phyloP scores from a whole-genome alignment of 2,797 vertebrate genomes.

The Coregonus ussuriensis region DNA sequence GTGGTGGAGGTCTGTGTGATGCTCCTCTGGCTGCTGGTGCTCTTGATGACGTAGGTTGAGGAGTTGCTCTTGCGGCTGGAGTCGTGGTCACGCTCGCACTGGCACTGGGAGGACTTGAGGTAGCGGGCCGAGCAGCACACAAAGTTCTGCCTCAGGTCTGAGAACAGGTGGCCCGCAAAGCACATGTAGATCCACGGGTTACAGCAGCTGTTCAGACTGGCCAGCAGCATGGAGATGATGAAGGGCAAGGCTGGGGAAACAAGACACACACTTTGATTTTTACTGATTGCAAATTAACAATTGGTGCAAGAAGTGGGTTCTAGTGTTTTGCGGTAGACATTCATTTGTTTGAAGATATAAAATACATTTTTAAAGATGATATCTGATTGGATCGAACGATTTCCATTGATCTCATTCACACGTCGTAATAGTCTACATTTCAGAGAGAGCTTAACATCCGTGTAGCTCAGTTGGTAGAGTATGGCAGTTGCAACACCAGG shows the following conservation, averaged over 20 bases:
- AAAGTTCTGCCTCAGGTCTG: conserved; percentile 86
- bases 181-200: conserved; percentile 99
- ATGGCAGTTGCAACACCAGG: too few species aligned
- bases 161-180: conserved; percentile 94
- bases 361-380: background rate
- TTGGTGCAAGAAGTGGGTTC: too few species aligned
- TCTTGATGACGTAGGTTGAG: conserved; percentile 87
- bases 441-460: background rate
- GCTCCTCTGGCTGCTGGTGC: conserved; percentile 87
- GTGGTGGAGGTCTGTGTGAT: conserved; percentile 76
- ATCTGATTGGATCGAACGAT: background rate
- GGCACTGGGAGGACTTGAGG: conserved; percentile 79
- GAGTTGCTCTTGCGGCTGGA: conserved; percentile 91
- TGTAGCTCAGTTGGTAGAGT: too few species aligned
- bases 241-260: conserved; percentile 81
- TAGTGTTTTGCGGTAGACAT: background rate
- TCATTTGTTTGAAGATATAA: background rate
- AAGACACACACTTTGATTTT: conserved; percentile 2
- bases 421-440: background rate
- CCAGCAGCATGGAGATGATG: conserved; percentile 93
- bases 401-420: background rate
- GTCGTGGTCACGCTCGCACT: conserved; percentile 79
- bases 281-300: background rate
- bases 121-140: conserved; percentile 84
- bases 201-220: conserved; percentile 98